Percentiles rank a stretch among this genome's conserved stretches.
phyloP scores from a whole-genome alignment of 2,113 vertebrate genomes.

The Calidris pugnax region DNA sequence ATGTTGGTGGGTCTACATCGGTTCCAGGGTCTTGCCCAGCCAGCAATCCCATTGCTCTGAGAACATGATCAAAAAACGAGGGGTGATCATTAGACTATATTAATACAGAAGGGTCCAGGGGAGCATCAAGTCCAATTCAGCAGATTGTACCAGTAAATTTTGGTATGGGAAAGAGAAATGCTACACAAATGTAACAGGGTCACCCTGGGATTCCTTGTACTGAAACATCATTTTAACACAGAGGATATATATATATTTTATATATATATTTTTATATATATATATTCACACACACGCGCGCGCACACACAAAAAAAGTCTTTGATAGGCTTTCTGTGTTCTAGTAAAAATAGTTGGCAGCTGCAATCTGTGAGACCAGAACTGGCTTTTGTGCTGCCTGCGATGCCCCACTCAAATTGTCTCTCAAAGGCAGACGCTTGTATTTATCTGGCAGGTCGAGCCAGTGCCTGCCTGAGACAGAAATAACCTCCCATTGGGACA shows the following conservation, averaged over 20 bases:
- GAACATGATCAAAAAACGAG: constrained; percentile 12
- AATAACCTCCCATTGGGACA: constrained; percentile 95
- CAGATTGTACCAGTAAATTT: constrained; percentile 20
- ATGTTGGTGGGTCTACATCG: not conserved
- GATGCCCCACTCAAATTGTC: constrained; percentile 61
- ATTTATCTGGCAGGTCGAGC: constrained; percentile 96
- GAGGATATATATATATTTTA: constrained; percentile 82
- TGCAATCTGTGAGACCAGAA: constrained; percentile 68
- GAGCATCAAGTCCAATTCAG: constrained; percentile 38
- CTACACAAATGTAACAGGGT: constrained; percentile 79
- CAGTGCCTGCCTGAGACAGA: constrained; percentile 91
- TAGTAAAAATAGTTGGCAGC: constrained; percentile 81
- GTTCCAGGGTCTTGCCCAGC: constrained; percentile 14
- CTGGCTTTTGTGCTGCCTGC: constrained; percentile 64
- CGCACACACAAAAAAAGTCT: constrained; percentile 71
- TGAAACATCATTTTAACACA: constrained; percentile 84
- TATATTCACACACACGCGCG: constrained; percentile 42
- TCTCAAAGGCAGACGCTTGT: constrained; percentile 92
- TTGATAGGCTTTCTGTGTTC: constrained; percentile 83
- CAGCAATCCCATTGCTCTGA: constrained; percentile 18
- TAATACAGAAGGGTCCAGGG: constrained; percentile 1
- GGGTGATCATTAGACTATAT: not conserved
- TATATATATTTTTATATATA: constrained; percentile 76
- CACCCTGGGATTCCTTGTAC: constrained; percentile 87
- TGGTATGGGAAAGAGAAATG: constrained; percentile 50